phyloP scores from a whole-genome alignment of 2,797 vertebrate genomes.

The Malacoraja senta region DNA sequence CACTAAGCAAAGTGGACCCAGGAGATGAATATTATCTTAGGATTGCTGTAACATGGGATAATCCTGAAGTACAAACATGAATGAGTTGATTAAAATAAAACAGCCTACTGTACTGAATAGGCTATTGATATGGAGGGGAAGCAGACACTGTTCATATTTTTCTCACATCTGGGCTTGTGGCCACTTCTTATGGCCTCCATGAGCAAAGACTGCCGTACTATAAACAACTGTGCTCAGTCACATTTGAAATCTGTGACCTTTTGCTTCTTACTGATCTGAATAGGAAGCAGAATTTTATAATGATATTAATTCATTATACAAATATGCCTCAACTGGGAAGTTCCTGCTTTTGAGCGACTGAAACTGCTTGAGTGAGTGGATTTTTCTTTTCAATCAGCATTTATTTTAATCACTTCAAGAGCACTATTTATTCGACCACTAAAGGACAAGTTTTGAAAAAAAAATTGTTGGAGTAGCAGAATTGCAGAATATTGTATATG shows the following conservation, averaged over 20 bases:
- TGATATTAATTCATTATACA: constrained; percentile 17
- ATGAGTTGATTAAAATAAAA: neutral
- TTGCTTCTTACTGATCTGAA: constrained; percentile 16
- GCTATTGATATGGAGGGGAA: neutral
- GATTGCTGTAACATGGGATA: neutral
- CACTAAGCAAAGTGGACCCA: neutral
- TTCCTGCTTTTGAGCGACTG: constrained; percentile 22
- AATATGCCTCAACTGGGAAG: constrained; percentile 17
- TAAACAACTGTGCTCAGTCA: constrained; percentile 30
- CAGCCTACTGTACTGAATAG: neutral
- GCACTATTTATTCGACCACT: constrained; percentile 18
- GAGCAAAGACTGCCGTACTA: constrained; percentile 5
- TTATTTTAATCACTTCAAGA: constrained; percentile 27
- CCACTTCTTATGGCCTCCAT: neutral
- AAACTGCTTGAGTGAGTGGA: neutral
- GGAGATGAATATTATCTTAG: neutral
- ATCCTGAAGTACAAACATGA: neutral
- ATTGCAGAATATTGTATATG: neutral
- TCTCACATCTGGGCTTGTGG: neutral
- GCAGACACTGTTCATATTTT: neutral
- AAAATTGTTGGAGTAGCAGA: neutral
- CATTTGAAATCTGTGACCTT: constrained; percentile 34
- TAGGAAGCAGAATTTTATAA: constrained; percentile 26
- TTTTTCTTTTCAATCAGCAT: constrained; percentile 20
- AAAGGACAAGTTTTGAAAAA: neutral